These are phyloP conservation scores for Phycodurus eques DNA, from an alignment of 2,113 vertebrate genomes.

Conservation along the genomic window DNA sequence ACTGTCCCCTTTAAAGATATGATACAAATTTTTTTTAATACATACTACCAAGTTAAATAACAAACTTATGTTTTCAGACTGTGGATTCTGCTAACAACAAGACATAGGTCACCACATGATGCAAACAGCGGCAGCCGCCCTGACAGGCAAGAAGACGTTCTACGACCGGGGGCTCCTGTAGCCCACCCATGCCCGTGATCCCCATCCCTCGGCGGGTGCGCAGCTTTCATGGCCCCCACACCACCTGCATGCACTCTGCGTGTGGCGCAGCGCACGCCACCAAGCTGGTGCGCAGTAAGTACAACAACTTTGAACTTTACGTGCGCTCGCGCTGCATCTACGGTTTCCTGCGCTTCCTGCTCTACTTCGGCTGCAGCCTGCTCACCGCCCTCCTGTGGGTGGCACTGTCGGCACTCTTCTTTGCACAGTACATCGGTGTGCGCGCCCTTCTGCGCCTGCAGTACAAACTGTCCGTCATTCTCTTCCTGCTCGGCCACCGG, in stretches of 20 bases:
- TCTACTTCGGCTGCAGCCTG: constrained; percentile 96
- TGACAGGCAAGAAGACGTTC: constrained; percentile 35
- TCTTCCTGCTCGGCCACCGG: constrained; percentile 86
- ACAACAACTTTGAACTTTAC: constrained; percentile 96
- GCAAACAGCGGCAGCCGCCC: constrained; percentile 23
- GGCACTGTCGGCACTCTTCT: constrained; percentile 87
- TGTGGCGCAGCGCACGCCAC: constrained; percentile 84
- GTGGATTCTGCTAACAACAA: not conserved
- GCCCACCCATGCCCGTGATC: constrained; percentile 92
- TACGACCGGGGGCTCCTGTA: constrained; percentile 58
- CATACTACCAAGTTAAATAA: not conserved
- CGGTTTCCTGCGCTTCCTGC: constrained; percentile 91
- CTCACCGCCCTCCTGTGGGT: constrained; percentile 95
- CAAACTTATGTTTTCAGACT: not conserved
- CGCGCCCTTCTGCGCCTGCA: constrained; percentile 89
- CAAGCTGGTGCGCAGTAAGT: constrained; percentile 89
- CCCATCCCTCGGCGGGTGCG: constrained; percentile 95
- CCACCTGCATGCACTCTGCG: constrained; percentile 94
- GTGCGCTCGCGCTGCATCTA: constrained; percentile 93
- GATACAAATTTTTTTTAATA: too few species aligned
- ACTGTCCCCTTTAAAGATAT: too few species aligned
- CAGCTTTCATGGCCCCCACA: constrained; percentile 96
- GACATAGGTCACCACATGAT: constrained; percentile 39
- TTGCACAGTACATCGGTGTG: constrained; percentile 89
- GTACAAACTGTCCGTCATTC: constrained; percentile 93